These are phyloP conservation scores for Drosophila mauritiana DNA, from an alignment of 1,140 invertebrate species.

Conservation along the genomic window DNA sequence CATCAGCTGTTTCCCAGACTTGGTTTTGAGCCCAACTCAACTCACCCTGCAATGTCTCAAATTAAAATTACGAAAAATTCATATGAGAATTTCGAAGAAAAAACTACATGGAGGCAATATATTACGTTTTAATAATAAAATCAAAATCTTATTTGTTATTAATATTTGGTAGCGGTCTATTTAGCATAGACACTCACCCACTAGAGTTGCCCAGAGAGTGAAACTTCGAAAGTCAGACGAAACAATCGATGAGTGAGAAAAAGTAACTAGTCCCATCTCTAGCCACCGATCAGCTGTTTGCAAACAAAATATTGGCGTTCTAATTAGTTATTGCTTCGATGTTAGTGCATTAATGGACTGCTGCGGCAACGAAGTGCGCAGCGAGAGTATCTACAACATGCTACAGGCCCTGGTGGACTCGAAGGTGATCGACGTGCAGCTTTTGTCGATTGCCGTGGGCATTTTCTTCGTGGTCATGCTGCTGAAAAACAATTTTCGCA, in stretches of 20 bases:
- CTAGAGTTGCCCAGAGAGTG: neutral
- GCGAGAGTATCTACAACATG: slow-evolving; percentile 79
- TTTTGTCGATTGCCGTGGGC: slow-evolving; percentile 80
- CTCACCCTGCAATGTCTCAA: neutral
- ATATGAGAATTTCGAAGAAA: no score
- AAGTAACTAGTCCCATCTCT: neutral
- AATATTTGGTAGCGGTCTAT: no score
- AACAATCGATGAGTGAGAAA: neutral
- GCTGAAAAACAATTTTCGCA: slow-evolving; percentile 77
- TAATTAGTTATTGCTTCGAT: slow-evolving; percentile 30
- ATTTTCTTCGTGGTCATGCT: slow-evolving; percentile 78
- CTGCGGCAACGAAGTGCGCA: slow-evolving; percentile 74
- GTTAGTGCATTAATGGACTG: slow-evolving; percentile 69
- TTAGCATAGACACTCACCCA: neutral
- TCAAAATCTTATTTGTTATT: no score
- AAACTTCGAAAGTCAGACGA: neutral
- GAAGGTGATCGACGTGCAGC: slow-evolving; percentile 78
- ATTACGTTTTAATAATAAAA: no score
- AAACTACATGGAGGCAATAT: no score
- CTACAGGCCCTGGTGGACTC: slow-evolving; percentile 76
- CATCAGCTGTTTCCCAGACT: neutral
- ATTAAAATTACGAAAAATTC: neutral
- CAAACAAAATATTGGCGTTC: slow-evolving; percentile 45
- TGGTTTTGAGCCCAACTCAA: neutral
- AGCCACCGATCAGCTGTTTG: slow-evolving; percentile 45